Base-by-base conservation (phyloP, 2,888 invertebrate species). In the Linnaemya vulpina region DNA sequence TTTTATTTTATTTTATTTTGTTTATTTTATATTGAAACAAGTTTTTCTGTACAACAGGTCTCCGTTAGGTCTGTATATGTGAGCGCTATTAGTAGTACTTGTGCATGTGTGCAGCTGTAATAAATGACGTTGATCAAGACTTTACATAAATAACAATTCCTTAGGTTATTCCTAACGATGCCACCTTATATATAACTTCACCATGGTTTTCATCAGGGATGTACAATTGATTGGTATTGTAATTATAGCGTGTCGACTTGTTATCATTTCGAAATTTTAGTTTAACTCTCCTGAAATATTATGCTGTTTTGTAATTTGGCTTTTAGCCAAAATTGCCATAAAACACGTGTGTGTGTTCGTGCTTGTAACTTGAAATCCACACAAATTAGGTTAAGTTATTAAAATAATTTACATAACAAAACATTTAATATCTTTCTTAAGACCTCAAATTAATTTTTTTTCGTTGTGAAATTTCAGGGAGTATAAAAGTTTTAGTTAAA, bases 381-480 rank as follows among this genome's bases (percentile, higher is more conserved):
- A 73, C 40, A 65, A 73, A 79, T 79, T 46, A 65, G 73, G 62
- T 58, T 30, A 73, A 65, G 55, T 53, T 78, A 68, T 51, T 63
- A 15, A 51, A 49, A 15, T 49, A 30, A 10, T 30, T 25, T 11
- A 60, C 8, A 17, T 60, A 11, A 60, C 17, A 17, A 38, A 17
- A 51, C 49, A 35, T 38, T 38, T 35, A 60, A 30, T 60, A n/a
- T 22, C 22, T 15, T 58, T 60, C 17, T 55, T 30, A 25, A 55
- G 30, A 55, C 3, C 7, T 1, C n/a, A n/a, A n/a, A 30, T 13
- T 55, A 30, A 9, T 30, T 4, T 55, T 11, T 13, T 0, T 15
- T n/a, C n/a, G n/a, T n/a, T 55, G 10, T 25, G 22, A 20, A 51
- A 51, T 20, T 51, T 49, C 7, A 49, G 17, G 49, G n/a, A 49